These are phyloP conservation scores for Cylindroiulus punctatus DNA, from an alignment of 2,888 invertebrate species.

Conservation along the genomic window DNA sequence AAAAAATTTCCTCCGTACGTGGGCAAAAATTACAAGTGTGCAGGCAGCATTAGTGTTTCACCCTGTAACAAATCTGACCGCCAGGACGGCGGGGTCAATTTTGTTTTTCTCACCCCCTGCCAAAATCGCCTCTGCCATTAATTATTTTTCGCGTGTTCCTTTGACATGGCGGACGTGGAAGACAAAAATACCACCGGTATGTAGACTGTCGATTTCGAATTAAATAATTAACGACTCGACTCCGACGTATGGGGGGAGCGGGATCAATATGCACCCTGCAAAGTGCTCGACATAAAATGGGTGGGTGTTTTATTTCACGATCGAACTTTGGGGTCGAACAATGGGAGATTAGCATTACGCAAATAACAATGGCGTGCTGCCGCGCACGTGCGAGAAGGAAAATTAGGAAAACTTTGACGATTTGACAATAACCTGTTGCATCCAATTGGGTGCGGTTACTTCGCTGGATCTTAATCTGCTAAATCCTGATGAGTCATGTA, in stretches of 20 bases:
- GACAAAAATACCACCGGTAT: neutral
- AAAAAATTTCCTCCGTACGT: no score
- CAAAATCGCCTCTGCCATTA: neutral
- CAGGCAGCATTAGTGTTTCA: neutral
- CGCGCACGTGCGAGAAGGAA: neutral
- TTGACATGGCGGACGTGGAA: neutral
- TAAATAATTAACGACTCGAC: neutral
- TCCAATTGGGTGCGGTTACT: neutral
- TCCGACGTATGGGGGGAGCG: neutral
- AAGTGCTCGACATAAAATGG: no score
- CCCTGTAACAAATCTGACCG: neutral
- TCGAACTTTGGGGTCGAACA: neutral
- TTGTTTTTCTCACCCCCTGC: neutral
- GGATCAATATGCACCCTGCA: neutral
- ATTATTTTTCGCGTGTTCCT: neutral
- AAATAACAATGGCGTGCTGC: neutral
- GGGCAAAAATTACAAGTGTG: no score
- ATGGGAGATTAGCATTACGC: neutral
- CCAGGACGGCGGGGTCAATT: no score
- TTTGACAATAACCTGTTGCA: neutral
- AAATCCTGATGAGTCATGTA: neutral
- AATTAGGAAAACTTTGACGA: neutral
- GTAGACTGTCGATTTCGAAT: slow-evolving; percentile 17
- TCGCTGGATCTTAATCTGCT: neutral
- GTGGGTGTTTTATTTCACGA: neutral